These are phyloP conservation scores for Dolomedes plantarius DNA, from an alignment of 2,888 invertebrate genomes.

Conservation along the genomic window DNA sequence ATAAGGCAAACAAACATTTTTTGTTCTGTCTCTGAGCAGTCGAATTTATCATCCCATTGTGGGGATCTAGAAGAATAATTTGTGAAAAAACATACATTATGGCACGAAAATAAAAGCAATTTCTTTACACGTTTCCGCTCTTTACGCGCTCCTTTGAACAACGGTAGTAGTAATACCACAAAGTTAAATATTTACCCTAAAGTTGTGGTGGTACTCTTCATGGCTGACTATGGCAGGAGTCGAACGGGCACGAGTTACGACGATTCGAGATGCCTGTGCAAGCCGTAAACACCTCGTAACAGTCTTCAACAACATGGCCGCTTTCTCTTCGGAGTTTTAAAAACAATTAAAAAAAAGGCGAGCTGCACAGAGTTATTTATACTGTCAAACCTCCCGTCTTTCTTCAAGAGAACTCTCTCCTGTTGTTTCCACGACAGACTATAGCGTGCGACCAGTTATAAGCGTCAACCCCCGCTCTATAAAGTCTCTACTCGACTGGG, in stretches of 20 bases:
- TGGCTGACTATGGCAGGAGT: slow-evolving; percentile 20
- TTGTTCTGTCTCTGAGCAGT: no score
- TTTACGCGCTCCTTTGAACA: no score
- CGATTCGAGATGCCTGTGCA: slow-evolving; percentile 27
- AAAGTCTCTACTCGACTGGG: neutral
- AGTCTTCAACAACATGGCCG: slow-evolving; percentile 54
- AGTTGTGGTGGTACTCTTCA: slow-evolving; percentile 50
- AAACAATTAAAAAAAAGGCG: neutral
- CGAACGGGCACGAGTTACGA: slow-evolving; percentile 19
- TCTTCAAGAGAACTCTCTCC: neutral
- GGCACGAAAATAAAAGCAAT: no score
- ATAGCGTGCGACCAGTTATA: neutral
- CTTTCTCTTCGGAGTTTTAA: neutral
- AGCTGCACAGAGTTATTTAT: slow-evolving; percentile 13
- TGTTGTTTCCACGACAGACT: no score
- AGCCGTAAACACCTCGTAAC: slow-evolving; percentile 40
- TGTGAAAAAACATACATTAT: no score
- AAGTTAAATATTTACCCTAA: slow-evolving; percentile 62
- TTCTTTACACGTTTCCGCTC: no score
- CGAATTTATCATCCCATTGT: no score
- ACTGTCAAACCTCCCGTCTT: neutral
- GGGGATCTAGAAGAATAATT: no score
- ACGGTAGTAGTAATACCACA: no score
- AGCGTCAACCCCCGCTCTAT: neutral
- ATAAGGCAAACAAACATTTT: no score